Conservation (phyloP, 2,888 invertebrate species). For the Diplolepis rosae region DNA sequence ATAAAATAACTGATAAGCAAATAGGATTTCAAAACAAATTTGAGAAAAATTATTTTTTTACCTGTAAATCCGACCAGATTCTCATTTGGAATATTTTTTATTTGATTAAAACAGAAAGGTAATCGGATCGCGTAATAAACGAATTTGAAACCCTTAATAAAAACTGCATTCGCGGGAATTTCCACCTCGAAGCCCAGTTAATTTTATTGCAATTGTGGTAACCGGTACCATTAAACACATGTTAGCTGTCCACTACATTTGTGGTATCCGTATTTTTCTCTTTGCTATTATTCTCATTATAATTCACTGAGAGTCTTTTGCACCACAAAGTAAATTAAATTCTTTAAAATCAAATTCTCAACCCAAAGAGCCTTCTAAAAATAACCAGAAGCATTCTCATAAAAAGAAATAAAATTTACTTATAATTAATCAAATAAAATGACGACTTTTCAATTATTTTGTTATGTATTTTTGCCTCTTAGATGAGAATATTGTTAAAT, state of each 20-base stretch:
- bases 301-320: not conserved
- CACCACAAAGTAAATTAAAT: not conserved
- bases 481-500: no score
- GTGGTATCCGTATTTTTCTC: not conserved
- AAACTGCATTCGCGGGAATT: not conserved
- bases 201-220: not conserved
- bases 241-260: not conserved
- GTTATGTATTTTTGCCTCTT: no score
- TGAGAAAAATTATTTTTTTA: not conserved
- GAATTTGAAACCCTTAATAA: not conserved
- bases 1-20: not conserved
- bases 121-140: not conserved
- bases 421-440: no score
- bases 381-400: not conserved
- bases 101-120: not conserved
- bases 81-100: not conserved
- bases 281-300: not conserved
- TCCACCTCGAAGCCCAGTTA: not conserved
- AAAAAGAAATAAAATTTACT: not conserved
- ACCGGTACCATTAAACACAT: not conserved
- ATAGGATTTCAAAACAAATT: not conserved
- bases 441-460: no score
- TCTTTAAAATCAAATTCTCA: not conserved
- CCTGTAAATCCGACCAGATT: not conserved
- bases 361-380: not conserved